Evolutionary conservation across 2,888 invertebrate genomes (phyloP).

Genomic region (Nineta flava): DNA sequence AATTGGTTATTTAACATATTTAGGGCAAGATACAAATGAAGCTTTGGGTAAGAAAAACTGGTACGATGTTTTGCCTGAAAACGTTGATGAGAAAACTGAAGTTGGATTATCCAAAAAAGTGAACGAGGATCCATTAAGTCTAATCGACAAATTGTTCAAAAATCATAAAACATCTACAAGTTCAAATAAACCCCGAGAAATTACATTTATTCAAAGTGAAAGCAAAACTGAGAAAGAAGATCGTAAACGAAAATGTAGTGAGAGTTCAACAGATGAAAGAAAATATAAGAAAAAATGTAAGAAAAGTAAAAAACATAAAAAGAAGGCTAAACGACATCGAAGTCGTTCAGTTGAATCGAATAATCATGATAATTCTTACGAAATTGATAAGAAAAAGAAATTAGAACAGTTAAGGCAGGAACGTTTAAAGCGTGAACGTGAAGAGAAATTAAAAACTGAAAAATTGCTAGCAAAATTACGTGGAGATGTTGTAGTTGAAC

Average conservation of each 20-base stretch:
- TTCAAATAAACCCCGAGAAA: background rate
- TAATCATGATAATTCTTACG: slow-evolving; percentile 14
- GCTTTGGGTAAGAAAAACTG: slow-evolving; percentile 71
- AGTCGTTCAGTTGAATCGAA: slow-evolving; percentile 6
- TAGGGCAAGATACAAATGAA: slow-evolving; percentile 86
- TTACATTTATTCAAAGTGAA: background rate
- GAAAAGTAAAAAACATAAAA: slow-evolving; percentile 12
- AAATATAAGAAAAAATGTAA: slow-evolving; percentile 13
- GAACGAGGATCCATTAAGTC: slow-evolving; percentile 54
- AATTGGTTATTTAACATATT: slow-evolving; percentile 88
- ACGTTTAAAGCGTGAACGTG: slow-evolving; percentile 62
- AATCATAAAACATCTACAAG: slow-evolving; percentile 18
- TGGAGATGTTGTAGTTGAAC: slow-evolving; percentile 28
- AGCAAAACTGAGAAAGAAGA: slow-evolving; percentile 5
- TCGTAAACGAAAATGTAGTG: slow-evolving; percentile 9
- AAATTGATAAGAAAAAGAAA: slow-evolving; percentile 23
- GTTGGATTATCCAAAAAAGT: slow-evolving; percentile 47
- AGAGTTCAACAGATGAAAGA: slow-evolving; percentile 1
- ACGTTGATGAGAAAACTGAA: slow-evolving; percentile 28
- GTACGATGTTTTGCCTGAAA: slow-evolving; percentile 63
- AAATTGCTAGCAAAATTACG: slow-evolving; percentile 51
- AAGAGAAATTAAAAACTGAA: slow-evolving; percentile 58
- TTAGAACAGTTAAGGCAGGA: slow-evolving; percentile 58
- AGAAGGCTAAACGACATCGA: slow-evolving; percentile 11
- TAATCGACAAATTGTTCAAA: slow-evolving; percentile 42